Evolutionary conservation across 1,140 invertebrate genomes (phyloP), one percentile per base, ranked within the genome.

Genomic region (Stegodyphus mimosarum): DNA sequence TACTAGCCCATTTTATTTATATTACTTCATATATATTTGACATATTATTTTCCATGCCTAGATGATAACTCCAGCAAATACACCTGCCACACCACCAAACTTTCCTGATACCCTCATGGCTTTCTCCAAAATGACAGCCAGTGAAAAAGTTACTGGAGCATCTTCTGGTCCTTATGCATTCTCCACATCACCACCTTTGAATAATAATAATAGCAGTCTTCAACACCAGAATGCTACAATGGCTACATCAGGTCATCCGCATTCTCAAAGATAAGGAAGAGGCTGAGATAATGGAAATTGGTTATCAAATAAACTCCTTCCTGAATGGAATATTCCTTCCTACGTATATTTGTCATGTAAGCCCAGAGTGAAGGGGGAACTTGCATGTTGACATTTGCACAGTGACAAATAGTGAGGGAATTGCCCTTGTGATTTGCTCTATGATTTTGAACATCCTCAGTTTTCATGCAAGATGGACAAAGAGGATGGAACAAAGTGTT

Each of bases 1-100:
- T 33, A 33, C 3, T 33, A 33, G 33, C 33, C 33, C n/a, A n/a
- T 33, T 33, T 33, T 33, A 1, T 3, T 33, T 33, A 33, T 33
- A 33, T 33, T 33, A 1, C 33, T 33, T 33, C 3, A 3, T 33
- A 33, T 33, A 33, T 33, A 33, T 33, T 33, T 33, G 33, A 33
- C 33, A 33, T 33, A 33, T 33, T 33, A 33, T 33, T 33, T 33
- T 33, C 33, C 33, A 88, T 89, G 64, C 89, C 91, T 89, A 94
- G 91, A 89, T 92, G 87, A 92, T 91, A 86, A 96, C 95, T 67
- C 96, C 96, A 6, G 96, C 95, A 88, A 97, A 97, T 89, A 97
- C 95, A 60, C 96, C 96, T 69, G 95, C 95, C 18, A 97, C 96
- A 60, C 96, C 96, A 53, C 95, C 96, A 17, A 96, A 96, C 90